Percentiles rank a stretch among this genome's conserved stretches.
Conservation (phyloP, 2,888 invertebrate genomes). For the Acrocyrtus sp. region DNA sequence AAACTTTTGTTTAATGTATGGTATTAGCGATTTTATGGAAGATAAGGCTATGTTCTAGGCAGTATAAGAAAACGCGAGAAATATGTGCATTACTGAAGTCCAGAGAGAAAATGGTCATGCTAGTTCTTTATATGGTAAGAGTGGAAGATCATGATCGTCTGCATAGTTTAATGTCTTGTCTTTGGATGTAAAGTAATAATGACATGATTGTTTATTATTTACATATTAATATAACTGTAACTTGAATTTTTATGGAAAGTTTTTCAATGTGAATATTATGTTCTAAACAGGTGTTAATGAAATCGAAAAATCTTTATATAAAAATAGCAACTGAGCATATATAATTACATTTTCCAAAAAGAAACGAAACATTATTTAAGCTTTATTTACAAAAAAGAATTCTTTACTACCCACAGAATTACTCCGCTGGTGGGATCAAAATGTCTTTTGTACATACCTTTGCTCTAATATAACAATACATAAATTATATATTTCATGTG, state of each 20-base stretch:
- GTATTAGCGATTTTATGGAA: too few species aligned
- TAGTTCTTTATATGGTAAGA: too few species aligned
- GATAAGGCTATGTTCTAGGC: too few species aligned
- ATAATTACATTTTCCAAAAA: too few species aligned
- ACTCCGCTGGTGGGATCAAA: slow-evolving; percentile 37
- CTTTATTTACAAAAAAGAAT: slow-evolving; percentile 35
- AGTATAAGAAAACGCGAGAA: too few species aligned
- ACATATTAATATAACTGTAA: too few species aligned
- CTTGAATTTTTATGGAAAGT: slow-evolving; percentile 26
- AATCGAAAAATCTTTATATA: slow-evolving; percentile 33
- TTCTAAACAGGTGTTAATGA: not conserved
- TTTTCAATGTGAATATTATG: slow-evolving; percentile 15
- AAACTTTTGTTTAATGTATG: too few species aligned
- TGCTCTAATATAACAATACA: slow-evolving; percentile 64
- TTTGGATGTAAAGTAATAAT: too few species aligned
- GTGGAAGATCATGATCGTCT: slow-evolving; percentile 5
- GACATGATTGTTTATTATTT: too few species aligned
- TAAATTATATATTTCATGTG: slow-evolving; percentile 11
- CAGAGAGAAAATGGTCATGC: too few species aligned
- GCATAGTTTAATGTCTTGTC: too few species aligned
- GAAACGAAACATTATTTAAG: slow-evolving; percentile 21
- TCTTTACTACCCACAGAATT: slow-evolving; percentile 34
- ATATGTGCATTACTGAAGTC: too few species aligned
- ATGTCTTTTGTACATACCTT: slow-evolving; percentile 40
- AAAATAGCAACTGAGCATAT: slow-evolving; percentile 25